Base-by-base conservation (phyloP, 2,797 vertebrate species). In the Taeniopygia guttata region DNA sequence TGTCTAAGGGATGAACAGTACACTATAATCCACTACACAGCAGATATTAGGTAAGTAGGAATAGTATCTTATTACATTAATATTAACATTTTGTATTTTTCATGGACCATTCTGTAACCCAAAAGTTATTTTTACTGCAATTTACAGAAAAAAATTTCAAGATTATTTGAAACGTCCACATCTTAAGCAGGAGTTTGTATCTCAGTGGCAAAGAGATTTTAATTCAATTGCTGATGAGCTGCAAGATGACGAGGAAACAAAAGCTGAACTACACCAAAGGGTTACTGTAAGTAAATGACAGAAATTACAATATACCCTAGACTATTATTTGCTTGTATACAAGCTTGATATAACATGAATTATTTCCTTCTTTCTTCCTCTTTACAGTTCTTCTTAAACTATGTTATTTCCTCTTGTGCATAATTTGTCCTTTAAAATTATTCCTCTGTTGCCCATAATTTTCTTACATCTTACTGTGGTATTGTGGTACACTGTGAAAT, bases 231-330 rank as follows among this genome's bases (percentile, higher is more conserved):
- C 98, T 40, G 98, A 98, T 34, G 98, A 99, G 77, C 96, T 99
- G 92, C 98, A 98, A 97, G 97, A 98, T 8, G 98, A 99, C 5
- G 98, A 98, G 32, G 99, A 99, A 83, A 98, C 98, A 63, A 99
- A 98, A 97, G 98, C 98, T 78, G 99, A 99, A 82, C 97, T 99
- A 42, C 98, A 99, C 84, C 98, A 98, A 86, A 98, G 98, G 95
- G 96, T 99, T 60, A 98, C 99, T 75, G 99, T 99, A 97, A 98
- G 97, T 83, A 64, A 60, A 69, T 49, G 15, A 16, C 20, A 59
- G 45, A 84, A 68, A 8, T 66, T 49, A 2, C 5, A 76, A 9
- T 29, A 43, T 42, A 29, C 8, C 10, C 19, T 84, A 4, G 38
- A n/a, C 11, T 67, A 9, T 34, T 60, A 32, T 64, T 74, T 89